Evolutionary conservation across 2,113 vertebrate genomes (phyloP), one percentile per base, ranked within the genome.

Genomic region (Pterocles gutturalis): DNA sequence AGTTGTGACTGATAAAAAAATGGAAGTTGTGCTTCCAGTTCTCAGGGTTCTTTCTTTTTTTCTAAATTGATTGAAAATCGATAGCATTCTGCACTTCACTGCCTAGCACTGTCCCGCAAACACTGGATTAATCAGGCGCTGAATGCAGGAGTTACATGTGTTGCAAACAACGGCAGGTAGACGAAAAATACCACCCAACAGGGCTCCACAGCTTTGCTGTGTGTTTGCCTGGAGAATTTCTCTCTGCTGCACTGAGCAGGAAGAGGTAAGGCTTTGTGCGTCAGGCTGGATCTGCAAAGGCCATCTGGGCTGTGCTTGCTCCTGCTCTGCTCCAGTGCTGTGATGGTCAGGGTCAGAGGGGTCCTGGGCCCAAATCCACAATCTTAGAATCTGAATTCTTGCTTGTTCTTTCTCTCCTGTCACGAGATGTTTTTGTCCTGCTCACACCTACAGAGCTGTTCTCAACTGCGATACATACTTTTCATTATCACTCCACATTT

Each of bases 121-220:
- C 4, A 3, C 15, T 49, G 3, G 21, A 15, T 64, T 43, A 48
- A 64, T 45, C 33, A 60, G 36, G 16, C 1, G 0, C 46, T 65
- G 29, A 33, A 4, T 17, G 13, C 28, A 29, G 11, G 71, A 70
- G 15, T 57, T 45, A 33, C 17, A 11, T 0, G 0, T 0, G 0
- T 51, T 49, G n/a, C 58, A 51, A 53, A 48, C 21, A 60, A 58
- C 45, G 51, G 15, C 51, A 75, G 46, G 36, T 58, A 66, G 51
- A 25, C 19, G 51, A 46, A 67, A 87, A 53, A 57, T 18, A 18
- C 26, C 49, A 36, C 45, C 38, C 45, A 78, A 18, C 12, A n/a
- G 43, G 29, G 48, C 45, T 65, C 65, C 49, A 43, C 26, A 48
- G 31, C 45, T 76, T 83, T 9, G 0, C 21, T 45, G 43, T 45